A percentile compares a stretch with the other conserved stretches of the same genome.
Evolutionary conservation across 2,797 vertebrate genomes (phyloP).

Genomic region (Tragopan temminckii): DNA sequence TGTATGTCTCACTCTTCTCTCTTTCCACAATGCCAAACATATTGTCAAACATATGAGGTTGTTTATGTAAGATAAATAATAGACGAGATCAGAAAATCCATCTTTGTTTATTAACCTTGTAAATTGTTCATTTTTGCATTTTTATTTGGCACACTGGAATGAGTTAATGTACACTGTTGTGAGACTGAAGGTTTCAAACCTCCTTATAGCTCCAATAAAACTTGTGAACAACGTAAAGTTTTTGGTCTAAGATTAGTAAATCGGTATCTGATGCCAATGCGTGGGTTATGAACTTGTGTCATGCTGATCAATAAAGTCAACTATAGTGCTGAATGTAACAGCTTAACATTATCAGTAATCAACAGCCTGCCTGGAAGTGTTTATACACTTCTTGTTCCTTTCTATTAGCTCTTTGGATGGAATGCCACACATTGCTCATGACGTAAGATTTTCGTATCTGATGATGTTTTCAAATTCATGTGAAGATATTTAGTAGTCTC

Average conservation of each 20-base stretch:
- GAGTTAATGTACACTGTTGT: accelerated
- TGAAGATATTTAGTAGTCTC: not conserved
- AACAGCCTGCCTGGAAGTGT: accelerated
- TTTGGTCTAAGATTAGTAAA: not conserved
- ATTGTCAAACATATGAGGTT: not conserved
- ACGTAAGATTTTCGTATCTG: not conserved
- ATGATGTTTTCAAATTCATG: not conserved
- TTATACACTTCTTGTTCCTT: not conserved
- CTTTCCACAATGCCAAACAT: not conserved
- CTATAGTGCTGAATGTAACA: accelerated
- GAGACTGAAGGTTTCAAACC: not conserved
- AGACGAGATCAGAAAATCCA: not conserved
- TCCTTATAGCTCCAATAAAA: not conserved
- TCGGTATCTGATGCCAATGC: not conserved
- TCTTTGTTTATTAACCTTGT: not conserved
- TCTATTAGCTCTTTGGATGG: not conserved
- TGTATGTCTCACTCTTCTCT: not conserved
- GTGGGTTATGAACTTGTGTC: accelerated
- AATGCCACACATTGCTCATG: not conserved
- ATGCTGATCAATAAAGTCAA: not conserved
- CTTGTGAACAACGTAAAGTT: not conserved
- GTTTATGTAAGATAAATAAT: not conserved
- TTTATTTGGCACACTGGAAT: not conserved
- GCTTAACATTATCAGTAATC: accelerated
- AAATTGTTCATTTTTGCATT: not conserved